Percentiles rank a stretch among this genome's conserved stretches.
These are phyloP conservation scores for Melinaea menophilus DNA, from an alignment of 2,888 invertebrate genomes.

Conservation along the genomic window DNA sequence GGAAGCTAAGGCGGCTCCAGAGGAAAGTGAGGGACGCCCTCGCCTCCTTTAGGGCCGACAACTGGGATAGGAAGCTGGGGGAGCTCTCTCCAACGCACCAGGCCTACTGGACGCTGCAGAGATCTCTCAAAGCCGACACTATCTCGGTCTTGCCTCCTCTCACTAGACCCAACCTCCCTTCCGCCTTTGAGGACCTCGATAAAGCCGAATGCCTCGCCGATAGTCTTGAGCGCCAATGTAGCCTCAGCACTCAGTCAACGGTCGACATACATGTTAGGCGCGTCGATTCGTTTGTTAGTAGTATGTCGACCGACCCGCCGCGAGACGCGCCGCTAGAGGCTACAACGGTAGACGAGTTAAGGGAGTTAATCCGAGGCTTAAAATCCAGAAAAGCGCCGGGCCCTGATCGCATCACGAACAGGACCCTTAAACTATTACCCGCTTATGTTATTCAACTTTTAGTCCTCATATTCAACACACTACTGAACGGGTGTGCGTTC, in stretches of 20 bases:
- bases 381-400: conserved; percentile 13
- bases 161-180: neutral
- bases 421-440: conserved; percentile 11
- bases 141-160: neutral
- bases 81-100: neutral
- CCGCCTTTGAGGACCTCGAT: conserved; percentile 1
- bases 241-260: conserved; percentile 1
- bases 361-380: conserved; percentile 4
- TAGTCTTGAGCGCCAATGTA: conserved; percentile 17
- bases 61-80: neutral
- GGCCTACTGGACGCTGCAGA: neutral
- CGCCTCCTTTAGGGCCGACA: neutral
- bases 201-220: conserved; percentile 21
- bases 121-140: neutral
- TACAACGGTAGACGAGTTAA: conserved; percentile 2
- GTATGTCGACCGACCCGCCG: no score
- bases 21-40: neutral
- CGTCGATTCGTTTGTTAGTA: neutral
- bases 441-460: neutral
- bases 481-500: conserved; percentile 13
- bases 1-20: neutral
- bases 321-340: neutral
- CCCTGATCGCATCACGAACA: no score
- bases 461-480: conserved; percentile 15
- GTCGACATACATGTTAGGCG: conserved; percentile 8